These are phyloP conservation scores for Drosophila anomelani DNA, from an alignment of 2,888 invertebrate genomes.

Conservation along the genomic window DNA sequence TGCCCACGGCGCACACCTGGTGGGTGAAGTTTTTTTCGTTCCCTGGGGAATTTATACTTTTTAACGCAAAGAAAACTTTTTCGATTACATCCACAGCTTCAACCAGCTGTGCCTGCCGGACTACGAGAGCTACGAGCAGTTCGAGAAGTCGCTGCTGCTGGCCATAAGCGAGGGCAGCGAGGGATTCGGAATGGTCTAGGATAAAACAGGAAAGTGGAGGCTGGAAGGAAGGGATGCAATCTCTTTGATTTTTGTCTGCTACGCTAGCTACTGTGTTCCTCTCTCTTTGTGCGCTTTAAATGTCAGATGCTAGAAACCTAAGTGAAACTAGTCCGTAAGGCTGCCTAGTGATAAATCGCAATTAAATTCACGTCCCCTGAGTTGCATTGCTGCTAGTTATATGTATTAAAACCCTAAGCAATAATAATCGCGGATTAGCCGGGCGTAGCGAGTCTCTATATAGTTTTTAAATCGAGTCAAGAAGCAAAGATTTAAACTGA, in stretches of 20 bases:
- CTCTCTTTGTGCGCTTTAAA: slow-evolving; percentile 56
- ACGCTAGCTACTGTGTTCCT: slow-evolving; percentile 73
- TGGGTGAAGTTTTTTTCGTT: slow-evolving; percentile 81
- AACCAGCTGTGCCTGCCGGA: slow-evolving; percentile 98
- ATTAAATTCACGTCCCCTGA: slow-evolving; percentile 21
- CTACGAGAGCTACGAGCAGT: slow-evolving; percentile 96
- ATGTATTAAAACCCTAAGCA: slow-evolving; percentile 29
- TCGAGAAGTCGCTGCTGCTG: slow-evolving; percentile 94
- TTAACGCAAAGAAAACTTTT: slow-evolving; percentile 33
- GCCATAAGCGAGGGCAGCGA: slow-evolving; percentile 98
- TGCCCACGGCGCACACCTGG: slow-evolving; percentile 98
- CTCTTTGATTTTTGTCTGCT: slow-evolving; percentile 44
- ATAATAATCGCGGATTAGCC: slow-evolving; percentile 45
- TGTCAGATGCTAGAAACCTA: slow-evolving; percentile 43
- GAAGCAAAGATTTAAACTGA: slow-evolving; percentile 59
- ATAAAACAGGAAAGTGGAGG: background rate
- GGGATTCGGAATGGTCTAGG: slow-evolving; percentile 90
- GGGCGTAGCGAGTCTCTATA: slow-evolving; percentile 42
- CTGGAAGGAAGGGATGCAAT: slow-evolving; percentile 8
- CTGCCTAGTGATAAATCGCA: slow-evolving; percentile 41
- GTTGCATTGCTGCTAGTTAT: slow-evolving; percentile 21
- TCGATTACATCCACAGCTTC: slow-evolving; percentile 87
- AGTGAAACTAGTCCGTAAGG: slow-evolving; percentile 45
- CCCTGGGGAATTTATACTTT: background rate
- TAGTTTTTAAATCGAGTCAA: slow-evolving; percentile 48